Percentiles rank a stretch among this genome's conserved stretches.
Evolutionary conservation across 2,888 invertebrate species (phyloP).

Genomic region (Gerris lacustris): DNA sequence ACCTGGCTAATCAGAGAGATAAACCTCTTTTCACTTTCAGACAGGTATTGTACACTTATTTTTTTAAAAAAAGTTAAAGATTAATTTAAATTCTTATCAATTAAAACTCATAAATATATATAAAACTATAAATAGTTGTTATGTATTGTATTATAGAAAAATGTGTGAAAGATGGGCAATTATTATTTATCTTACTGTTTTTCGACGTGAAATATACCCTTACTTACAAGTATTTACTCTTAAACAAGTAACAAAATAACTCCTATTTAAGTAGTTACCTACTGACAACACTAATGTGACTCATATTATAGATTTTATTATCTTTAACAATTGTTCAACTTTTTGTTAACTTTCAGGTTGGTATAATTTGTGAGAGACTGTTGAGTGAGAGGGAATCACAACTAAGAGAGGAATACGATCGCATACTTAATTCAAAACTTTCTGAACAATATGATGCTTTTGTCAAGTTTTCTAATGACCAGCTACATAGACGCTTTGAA

Average conservation of each 20-base stretch:
- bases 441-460: conserved; percentile 98
- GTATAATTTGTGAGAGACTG: conserved; percentile 94
- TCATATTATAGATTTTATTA: no score
- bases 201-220: no score
- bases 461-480: conserved; percentile 95
- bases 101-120: conserved; percentile 8
- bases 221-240: no score
- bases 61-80: no score
- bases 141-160: no score
- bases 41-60: conserved; percentile 48
- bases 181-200: no score
- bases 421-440: conserved; percentile 80
- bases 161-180: no score
- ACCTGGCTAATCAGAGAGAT: conserved; percentile 46
- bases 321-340: no score
- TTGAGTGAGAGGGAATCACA: conserved; percentile 88
- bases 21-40: conserved; percentile 88
- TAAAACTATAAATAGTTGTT: no score
- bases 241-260: no score
- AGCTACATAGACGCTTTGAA: conserved; percentile 60
- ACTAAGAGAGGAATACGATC: conserved; percentile 88
- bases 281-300: no score
- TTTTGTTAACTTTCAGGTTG: conserved; percentile 50
- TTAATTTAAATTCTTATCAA: conserved; percentile 12
- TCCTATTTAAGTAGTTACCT: no score